Conservation (phyloP, 2,888 invertebrate species). For the Deilephila porcellus region DNA sequence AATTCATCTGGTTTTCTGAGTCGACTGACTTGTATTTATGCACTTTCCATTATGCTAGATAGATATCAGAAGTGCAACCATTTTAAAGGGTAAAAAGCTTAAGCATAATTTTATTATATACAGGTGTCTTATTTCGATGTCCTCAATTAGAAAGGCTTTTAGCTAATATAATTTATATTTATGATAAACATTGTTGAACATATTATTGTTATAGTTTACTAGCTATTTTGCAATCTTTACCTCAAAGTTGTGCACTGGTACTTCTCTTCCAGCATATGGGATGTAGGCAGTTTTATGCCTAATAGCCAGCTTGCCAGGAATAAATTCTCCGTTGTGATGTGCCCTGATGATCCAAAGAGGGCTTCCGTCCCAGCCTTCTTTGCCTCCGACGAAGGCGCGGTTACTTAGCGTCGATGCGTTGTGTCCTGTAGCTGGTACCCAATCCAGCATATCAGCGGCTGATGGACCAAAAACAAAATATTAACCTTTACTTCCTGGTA, state of each 20-base stretch:
- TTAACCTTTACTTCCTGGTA: background rate
- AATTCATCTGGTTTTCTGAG: no score
- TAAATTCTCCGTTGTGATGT: constrained; percentile 68
- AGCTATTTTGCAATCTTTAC: constrained; percentile 46
- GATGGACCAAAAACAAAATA: background rate
- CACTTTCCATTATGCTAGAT: no score
- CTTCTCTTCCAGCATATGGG: constrained; percentile 67
- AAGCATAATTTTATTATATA: no score
- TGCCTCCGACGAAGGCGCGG: constrained; percentile 70
- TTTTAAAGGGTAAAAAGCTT: no score
- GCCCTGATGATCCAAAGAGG: constrained; percentile 77
- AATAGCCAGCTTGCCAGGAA: constrained; percentile 75
- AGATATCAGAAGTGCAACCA: no score
- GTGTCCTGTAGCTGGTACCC: constrained; percentile 63
- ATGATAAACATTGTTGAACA: no score
- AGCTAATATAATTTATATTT: no score
- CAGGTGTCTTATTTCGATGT: no score
- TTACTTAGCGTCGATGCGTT: constrained; percentile 56
- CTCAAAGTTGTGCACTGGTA: constrained; percentile 78
- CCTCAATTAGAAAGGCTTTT: no score
- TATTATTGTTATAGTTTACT: no score
- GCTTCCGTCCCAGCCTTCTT: constrained; percentile 76
- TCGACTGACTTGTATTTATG: no score
- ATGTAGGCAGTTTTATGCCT: constrained; percentile 71
- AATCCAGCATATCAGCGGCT: constrained; percentile 59